Conservation (phyloP, 1,140 invertebrate genomes). For the Rhyacophila brunnea region DNA sequence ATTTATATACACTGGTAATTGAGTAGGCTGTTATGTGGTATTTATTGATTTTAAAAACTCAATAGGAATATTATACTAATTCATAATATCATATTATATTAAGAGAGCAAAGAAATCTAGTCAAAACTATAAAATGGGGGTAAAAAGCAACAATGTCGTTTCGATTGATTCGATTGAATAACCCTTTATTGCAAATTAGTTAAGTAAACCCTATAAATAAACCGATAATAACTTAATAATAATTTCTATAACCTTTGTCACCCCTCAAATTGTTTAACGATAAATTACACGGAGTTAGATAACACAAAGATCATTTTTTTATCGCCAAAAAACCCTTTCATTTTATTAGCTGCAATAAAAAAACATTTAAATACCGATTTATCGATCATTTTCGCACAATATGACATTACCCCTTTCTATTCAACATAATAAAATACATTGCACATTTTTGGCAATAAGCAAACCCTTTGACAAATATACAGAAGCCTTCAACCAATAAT, state of each 20-base stretch:
- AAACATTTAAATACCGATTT: conserved; percentile 29
- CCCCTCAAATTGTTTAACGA: conserved; percentile 27
- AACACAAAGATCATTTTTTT: conserved; percentile 16
- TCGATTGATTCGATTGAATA: conserved; percentile 14
- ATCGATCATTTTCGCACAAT: conserved; percentile 19
- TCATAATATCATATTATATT: too few species aligned
- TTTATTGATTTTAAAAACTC: too few species aligned
- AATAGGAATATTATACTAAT: too few species aligned
- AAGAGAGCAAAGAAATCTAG: too few species aligned
- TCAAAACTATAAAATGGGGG: too few species aligned
- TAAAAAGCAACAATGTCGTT: too few species aligned
- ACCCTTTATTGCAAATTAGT: conserved; percentile 32
- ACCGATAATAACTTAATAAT: conserved; percentile 27
- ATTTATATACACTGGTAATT: too few species aligned
- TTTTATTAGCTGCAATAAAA: conserved; percentile 16
- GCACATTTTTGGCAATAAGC: conserved; percentile 8
- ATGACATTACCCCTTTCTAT: conserved; percentile 17
- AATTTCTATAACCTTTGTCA: conserved; percentile 19
- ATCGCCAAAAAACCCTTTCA: conserved; percentile 26
- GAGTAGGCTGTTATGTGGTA: too few species aligned
- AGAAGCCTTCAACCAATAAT: background rate
- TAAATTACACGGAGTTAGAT: conserved; percentile 23
- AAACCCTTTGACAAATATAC: conserved; percentile 14
- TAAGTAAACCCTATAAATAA: conserved; percentile 29
- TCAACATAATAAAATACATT: conserved; percentile 8